Base-by-base conservation (phyloP, 2,113 vertebrate genomes). In the Tachuris rubrigastra region DNA sequence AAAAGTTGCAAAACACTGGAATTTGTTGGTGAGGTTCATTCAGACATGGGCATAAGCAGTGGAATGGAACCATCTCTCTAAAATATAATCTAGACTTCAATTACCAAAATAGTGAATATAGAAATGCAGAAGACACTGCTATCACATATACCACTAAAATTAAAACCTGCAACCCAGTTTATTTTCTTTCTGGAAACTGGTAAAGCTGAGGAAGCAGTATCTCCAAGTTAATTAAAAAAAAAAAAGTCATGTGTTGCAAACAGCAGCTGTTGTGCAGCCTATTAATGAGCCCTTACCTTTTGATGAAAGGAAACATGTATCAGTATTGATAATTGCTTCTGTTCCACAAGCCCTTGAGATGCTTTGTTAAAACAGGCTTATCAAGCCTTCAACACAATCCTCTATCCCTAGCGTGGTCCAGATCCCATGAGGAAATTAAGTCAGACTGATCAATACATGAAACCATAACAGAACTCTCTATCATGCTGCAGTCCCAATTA, bases 341-440 rank as follows among this genome's bases (percentile, higher is more conserved):
- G 21, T 41, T 93, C 41, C 65, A 94, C 50, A 79, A 96, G 90
- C 59, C 66, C 78, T 89, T 75, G 66, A 91, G 78, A 81, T 92
- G 49, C 71, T 94, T 84, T 81, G 89, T 87, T 94, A 93, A 80
- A 95, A 85, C 3, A 56, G 47, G 81, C 42, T 93, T 85, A 94
- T 87, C 79, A 73, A 77, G 49, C 79, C 68, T 84, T 93, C 76
- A 77, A 31, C 52, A 68, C 84, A 92, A 89, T 88, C 71, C 66
- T 60, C 85, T 74, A 91, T 56, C 77, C 71, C 52, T 24, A 89
- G 71, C 0, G 1, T 49, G 24, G 24, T 58, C 65, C 65, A 67
- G 31, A 27, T 84, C 66, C 82, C 95, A 72, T 13, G 76, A 93
- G 85, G 73, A 92, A 68, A 92, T 94, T 91, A 91, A 96, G 77